Base-by-base conservation (phyloP, 2,888 invertebrate genomes). In the Coelogynopora nodosa region DNA sequence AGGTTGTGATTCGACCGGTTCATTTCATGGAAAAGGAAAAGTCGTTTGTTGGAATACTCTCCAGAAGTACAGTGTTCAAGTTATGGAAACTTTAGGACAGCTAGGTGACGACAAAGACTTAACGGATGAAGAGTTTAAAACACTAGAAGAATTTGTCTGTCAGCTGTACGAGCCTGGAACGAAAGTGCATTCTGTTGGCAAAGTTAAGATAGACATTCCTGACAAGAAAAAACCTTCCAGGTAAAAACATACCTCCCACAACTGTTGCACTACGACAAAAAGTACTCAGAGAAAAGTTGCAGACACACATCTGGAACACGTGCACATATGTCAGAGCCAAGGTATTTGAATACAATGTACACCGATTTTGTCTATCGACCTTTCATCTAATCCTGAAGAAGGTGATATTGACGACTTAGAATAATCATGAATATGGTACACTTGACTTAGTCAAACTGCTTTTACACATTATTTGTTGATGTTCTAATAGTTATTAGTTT, bases 1-100 rank as follows among this genome's bases (percentile, higher is more conserved):
- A 74, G 74, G 74, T 74, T 74, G 74, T 74, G 74, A 74, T 74
- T 74, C 23, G 74, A 74, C 74, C 74, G 74, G 74, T 74, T 74
- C 74, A 74, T 74, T 74, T 74, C 74, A 74, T 26, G 2, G 74
- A 74, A 74, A 74, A 13, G 74, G 74, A 74, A 74, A 74, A 74
- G 74, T 23, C 5, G 74, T 74, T 23, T 74, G 74, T 74, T 74
- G 5, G 74, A 74, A 74, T 74, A 74, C 74, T 74, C 74, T 74
- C 74, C 74, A 74, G 74, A 74, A 74, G 74, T 74, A 10, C 74
- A 74, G 74, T 74, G 74, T 49, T 49, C 49, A 49, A 49, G 49
- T 74, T 74, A 5, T 26, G 74, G 27, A 74, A 13, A 74, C 74
- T 74, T 74, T 74, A 74, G 74, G 74, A 74, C 23, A 74, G 23